Evolutionary conservation across 2,888 invertebrate genomes (phyloP).

Genomic region (Tetragonisca angustula): DNA sequence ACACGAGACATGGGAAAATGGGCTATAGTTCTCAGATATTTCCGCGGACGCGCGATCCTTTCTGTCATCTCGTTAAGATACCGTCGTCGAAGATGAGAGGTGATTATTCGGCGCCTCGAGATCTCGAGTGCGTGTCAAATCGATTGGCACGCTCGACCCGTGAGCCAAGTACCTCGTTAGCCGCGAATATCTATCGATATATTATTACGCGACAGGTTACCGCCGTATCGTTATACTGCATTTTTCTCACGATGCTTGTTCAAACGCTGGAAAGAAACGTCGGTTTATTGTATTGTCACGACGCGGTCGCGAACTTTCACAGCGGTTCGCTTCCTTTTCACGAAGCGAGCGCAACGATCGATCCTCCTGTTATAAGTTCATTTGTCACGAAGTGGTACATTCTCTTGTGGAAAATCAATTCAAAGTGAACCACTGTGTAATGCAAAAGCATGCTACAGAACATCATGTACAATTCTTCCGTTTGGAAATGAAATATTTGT

Average conservation of each 20-base stretch:
- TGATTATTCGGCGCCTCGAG: constrained; percentile 65
- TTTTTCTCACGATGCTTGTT: constrained; percentile 21
- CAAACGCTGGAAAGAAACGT: constrained; percentile 31
- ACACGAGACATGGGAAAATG: constrained; percentile 11
- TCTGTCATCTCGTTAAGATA: constrained; percentile 65
- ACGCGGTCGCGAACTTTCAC: constrained; percentile 29
- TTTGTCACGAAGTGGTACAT: not conserved
- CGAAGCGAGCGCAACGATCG: not conserved
- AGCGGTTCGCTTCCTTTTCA: constrained; percentile 16
- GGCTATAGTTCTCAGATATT: constrained; percentile 3
- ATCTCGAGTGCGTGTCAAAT: constrained; percentile 65
- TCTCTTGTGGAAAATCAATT: too few relatives aligned
- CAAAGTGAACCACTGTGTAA: too few relatives aligned
- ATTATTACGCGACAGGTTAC: constrained; percentile 56
- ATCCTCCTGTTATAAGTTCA: constrained; percentile 12
- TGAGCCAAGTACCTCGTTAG: constrained; percentile 65
- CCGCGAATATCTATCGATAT: constrained; percentile 63
- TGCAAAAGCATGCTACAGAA: too few relatives aligned
- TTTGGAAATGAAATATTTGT: too few relatives aligned
- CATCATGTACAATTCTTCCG: too few relatives aligned
- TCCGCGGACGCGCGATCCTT: constrained; percentile 22
- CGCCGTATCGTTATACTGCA: constrained; percentile 44
- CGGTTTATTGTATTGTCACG: constrained; percentile 41
- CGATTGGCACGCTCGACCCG: constrained; percentile 64
- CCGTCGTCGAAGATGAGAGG: constrained; percentile 60